Evolutionary conservation across 2,888 invertebrate species (phyloP), one percentile per base, ranked within the genome.

Genomic region (Campoplex capitator): DNA sequence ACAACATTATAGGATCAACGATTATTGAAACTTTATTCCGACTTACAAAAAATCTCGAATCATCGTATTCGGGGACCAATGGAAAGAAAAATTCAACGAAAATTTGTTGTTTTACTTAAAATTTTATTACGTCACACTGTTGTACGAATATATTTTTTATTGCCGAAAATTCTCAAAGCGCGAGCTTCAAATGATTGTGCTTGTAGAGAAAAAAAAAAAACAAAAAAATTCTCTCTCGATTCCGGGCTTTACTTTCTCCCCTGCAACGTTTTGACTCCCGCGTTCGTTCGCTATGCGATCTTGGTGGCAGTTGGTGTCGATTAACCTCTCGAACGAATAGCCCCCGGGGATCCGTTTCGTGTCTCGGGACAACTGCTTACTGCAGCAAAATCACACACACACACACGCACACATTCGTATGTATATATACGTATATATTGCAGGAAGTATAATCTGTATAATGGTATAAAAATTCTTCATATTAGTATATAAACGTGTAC

Each of bases 241-340:
- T 83, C 23, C 45, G 23, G 62, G 67, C 56, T 28, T 13, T 11
- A 35, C 35, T 18, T 68, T 54, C 74, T 65, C 67, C 70, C 71
- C 76, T 75, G 71, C 67, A 48, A 65, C 73, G 75, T 45, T 78
- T 86, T 80, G 80, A 86, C 79, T 84, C 83, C 73, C 86, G 81
- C 75, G 74, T 51, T 73, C 35, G 62, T 62, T 38, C 23, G 28
- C 42, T 16, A n/a, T n/a, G n/a, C 58, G 71, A 78, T 68, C 78
- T n/a, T 65, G 73, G 73, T 28, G 87, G 84, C 87, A 83, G 85
- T 86, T 88, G 83, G 86, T 77, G 84, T 83, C 86, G 86, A 88
- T 88, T 88, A 88, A 88, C 88, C 88, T 87, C 85, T 84, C 84
- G 80, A 87, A 85, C 85, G 84, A 87, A 82, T 82, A 56, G 82